Percentiles rank a stretch among this genome's conserved stretches.
These are phyloP conservation scores for Ceryle rudis DNA, from an alignment of 2,797 vertebrate species.

Conservation along the genomic window DNA sequence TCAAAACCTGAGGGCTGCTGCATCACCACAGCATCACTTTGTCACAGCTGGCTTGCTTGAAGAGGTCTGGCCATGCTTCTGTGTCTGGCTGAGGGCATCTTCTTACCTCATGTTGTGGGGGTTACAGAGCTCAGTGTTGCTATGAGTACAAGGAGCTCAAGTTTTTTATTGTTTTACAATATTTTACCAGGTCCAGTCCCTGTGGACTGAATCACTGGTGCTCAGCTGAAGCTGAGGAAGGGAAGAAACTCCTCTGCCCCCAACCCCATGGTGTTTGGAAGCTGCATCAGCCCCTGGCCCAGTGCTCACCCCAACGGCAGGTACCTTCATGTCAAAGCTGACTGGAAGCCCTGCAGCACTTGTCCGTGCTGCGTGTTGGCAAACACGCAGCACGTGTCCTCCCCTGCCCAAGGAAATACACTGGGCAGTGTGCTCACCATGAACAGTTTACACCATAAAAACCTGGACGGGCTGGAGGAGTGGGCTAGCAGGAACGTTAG, in stretches of 20 bases:
- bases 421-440: no score
- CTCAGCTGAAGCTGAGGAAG: background rate
- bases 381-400: no score
- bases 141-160: fast-evolving
- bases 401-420: no score
- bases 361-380: no score
- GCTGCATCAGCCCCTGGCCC: background rate
- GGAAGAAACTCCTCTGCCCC: fast-evolving
- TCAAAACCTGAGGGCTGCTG: fast-evolving
- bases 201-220: no score
- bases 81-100: background rate
- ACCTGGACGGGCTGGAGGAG: no score
- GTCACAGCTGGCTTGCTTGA: background rate
- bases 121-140: background rate
- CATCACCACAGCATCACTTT: fast-evolving
- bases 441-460: no score
- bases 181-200: background rate
- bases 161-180: background rate
- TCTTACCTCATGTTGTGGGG: background rate
- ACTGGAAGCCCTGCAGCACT: no score
- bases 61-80: background rate
- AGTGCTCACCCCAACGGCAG: fast-evolving
- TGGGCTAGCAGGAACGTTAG: no score
- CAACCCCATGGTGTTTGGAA: background rate
- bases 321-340: no score